Conservation (phyloP, 2,113 vertebrate genomes). For the Baryphthengus martii region DNA sequence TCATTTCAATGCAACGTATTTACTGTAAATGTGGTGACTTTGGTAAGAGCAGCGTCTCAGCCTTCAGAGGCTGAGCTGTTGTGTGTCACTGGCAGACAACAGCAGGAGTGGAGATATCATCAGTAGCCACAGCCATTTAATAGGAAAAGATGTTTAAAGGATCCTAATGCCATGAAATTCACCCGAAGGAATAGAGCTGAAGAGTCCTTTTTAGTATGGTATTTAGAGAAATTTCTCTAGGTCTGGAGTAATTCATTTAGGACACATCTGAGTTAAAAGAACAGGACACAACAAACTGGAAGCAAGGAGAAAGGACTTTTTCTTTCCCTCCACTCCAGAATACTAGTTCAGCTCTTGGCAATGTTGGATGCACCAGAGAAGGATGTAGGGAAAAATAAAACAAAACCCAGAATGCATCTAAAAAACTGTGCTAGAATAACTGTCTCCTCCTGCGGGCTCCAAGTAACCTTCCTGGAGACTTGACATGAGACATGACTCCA, state of each 20-base stretch:
- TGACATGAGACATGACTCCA: neutral
- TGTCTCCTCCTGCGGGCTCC: accelerated
- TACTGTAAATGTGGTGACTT: neutral
- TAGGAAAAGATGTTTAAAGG: neutral
- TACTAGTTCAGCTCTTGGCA: neutral
- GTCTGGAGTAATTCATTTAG: neutral
- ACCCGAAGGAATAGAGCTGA: neutral
- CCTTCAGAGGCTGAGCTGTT: neutral
- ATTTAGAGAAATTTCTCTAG: neutral
- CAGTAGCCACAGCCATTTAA: neutral
- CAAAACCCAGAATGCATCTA: neutral
- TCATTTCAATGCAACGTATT: neutral
- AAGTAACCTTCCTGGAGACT: neutral
- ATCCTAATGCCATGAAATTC: neutral
- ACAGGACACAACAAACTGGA: neutral
- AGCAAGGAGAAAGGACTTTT: neutral
- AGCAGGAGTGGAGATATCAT: neutral
- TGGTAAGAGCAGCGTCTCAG: neutral
- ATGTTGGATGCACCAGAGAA: neutral
- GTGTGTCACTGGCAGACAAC: neutral
- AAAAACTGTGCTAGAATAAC: neutral
- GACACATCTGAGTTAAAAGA: neutral
- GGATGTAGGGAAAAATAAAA: neutral
- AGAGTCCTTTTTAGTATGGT: neutral
- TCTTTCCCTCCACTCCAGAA: neutral